Base-by-base conservation (phyloP, 2,888 invertebrate genomes). In the Onchidella celtica region DNA sequence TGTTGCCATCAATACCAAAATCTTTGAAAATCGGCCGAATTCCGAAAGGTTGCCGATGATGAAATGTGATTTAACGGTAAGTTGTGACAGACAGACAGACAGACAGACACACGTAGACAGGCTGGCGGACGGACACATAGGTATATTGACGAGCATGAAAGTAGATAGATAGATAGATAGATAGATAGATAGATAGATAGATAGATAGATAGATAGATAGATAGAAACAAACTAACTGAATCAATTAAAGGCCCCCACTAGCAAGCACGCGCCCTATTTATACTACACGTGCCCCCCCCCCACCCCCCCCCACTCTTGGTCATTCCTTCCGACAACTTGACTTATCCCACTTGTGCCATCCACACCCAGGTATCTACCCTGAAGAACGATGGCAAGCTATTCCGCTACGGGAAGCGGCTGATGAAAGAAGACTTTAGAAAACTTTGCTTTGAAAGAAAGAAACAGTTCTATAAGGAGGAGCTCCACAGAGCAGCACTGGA, bases 1-100 rank as follows among this genome's bases (percentile, higher is more conserved):
- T 1, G 38, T 61, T 0, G 63, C 63, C 63, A 79, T 79, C 55
- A 79, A 79, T 27, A 40, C 79, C 3, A 70, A 72, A 55, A 79
- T 79, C 47, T 79, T 79, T 21, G 79, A 70, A 17, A 61, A 69
- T 21, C 70, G 57, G 6, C 79, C 72, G 24, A 79, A 69, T 47
- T 17, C 36, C 57, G 72, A 79, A 17, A 70, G 61, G 32, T 38
- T 79, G 79, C 79, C 70, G 38, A 79, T 79, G 79, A 36, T 79
- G 63, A 72, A 63, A 40, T 79, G 79, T 34, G 34, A 72, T 21
- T 24, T 79, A 34, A 9, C 70, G 40, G 79, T 79, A 79, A 61
- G 69, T 27, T n/a, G n/a, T n/a, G n/a, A n/a, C n/a, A n/a, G n/a
- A n/a, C n/a, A n/a, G n/a, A n/a, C n/a, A n/a, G n/a, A n/a, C n/a